A percentile compares a stretch with the other conserved stretches of the same genome.
Conservation (phyloP, 2,113 vertebrate genomes). For the Lepus timidus region DNA sequence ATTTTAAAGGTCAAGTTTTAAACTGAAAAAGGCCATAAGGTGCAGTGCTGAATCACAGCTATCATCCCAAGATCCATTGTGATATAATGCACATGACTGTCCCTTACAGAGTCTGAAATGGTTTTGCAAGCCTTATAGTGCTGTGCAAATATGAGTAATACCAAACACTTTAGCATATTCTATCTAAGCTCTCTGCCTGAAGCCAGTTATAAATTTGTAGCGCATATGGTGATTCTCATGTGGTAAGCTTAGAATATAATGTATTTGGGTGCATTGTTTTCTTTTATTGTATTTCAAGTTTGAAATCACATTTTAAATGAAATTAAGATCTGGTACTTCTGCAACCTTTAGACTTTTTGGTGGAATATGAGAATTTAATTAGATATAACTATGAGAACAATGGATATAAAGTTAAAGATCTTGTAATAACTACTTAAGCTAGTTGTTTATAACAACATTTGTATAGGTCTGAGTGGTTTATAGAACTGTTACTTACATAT, state of each 20-base stretch:
- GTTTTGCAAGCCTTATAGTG: background rate
- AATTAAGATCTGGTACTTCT: background rate
- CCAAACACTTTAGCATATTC: background rate
- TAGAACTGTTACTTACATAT: background rate
- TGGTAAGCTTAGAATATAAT: background rate
- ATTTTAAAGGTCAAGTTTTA: background rate
- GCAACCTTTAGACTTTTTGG: background rate
- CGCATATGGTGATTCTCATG: background rate
- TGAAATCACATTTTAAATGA: background rate
- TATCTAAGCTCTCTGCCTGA: background rate
- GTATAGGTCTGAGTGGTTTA: background rate
- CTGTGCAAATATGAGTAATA: background rate
- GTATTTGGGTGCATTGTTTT: background rate
- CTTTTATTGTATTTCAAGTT: background rate
- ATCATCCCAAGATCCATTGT: background rate
- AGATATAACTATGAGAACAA: background rate
- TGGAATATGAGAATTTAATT: background rate
- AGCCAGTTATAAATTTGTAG: background rate
- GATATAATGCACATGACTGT: background rate
- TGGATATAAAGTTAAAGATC: background rate
- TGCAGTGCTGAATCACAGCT: background rate
- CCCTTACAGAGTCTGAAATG: background rate
- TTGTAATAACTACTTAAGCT: background rate
- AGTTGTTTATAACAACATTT: constrained; percentile 18
- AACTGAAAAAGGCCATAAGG: background rate